A percentile compares a stretch with the other conserved stretches of the same genome.
Conservation (phyloP, 2,888 invertebrate genomes). For the Dioctria rufipes region DNA sequence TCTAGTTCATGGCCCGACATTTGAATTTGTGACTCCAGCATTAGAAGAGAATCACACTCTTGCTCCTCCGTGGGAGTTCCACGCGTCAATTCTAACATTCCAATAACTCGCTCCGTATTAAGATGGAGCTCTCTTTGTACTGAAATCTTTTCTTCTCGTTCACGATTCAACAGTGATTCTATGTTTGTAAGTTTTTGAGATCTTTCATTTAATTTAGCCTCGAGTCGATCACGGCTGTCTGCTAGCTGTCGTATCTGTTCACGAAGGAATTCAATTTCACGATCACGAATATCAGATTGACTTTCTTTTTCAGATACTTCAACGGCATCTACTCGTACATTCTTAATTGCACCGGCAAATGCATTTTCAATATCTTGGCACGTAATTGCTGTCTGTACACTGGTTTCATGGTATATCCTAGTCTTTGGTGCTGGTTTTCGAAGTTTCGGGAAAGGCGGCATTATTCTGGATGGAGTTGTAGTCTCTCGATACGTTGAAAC, state of each 20-base stretch:
- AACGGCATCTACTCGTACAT: conserved; percentile 67
- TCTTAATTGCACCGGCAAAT: conserved; percentile 75
- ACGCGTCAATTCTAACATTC: conserved; percentile 72
- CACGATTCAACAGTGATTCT: conserved; percentile 78
- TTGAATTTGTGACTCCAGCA: conserved; percentile 83
- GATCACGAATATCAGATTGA: conserved; percentile 78
- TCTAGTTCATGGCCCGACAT: conserved; percentile 82
- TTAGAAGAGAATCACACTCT: conserved; percentile 81
- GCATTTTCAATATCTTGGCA: conserved; percentile 82
- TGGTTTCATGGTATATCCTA: conserved; percentile 85
- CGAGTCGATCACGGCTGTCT: conserved; percentile 77
- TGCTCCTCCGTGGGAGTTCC: conserved; percentile 74
- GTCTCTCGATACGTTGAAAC: conserved; percentile 64
- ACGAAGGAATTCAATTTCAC: conserved; percentile 77
- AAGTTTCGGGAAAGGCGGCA: conserved; percentile 72
- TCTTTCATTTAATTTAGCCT: conserved; percentile 71
- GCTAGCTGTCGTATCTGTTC: conserved; percentile 75
- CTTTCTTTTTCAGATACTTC: conserved; percentile 75
- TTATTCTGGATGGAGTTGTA: conserved; percentile 66
- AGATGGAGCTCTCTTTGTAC: conserved; percentile 82
- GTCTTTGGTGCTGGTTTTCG: conserved; percentile 73
- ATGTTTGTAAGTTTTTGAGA: conserved; percentile 73
- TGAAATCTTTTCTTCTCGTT: conserved; percentile 81
- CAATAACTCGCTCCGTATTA: conserved; percentile 82
- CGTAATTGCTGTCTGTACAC: conserved; percentile 83